Percentiles rank a stretch among this genome's conserved stretches.
phyloP scores from a whole-genome alignment of 2,888 invertebrate species.

The Drosophila suboccidentalis region DNA sequence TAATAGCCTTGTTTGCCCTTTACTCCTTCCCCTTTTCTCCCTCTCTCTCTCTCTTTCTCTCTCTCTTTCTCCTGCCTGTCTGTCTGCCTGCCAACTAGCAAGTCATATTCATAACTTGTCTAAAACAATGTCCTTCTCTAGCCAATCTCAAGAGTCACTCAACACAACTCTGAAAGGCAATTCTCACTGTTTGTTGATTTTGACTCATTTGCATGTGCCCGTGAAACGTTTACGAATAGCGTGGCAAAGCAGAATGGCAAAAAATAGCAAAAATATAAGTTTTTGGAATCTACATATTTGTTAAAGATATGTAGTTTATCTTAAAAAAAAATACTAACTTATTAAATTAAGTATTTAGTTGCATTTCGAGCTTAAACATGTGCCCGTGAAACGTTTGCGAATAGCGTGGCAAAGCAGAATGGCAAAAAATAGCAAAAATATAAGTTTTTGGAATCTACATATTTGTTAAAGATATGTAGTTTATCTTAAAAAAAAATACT shows the following conservation, averaged over 20 bases:
- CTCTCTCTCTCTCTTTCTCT: background rate
- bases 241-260: background rate
- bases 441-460: background rate
- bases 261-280: background rate
- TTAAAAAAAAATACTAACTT: no score
- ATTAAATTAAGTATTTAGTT: no score
- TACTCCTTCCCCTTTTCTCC: background rate
- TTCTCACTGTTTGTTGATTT: constrained; percentile 7
- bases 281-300: background rate
- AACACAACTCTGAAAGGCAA: constrained; percentile 9
- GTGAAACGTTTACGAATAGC: constrained; percentile 15
- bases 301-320: background rate
- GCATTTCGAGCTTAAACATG: background rate
- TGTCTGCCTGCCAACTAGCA: constrained; percentile 19
- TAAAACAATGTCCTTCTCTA: no score
- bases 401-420: background rate
- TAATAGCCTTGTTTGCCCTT: constrained; percentile 62
- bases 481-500: no score
- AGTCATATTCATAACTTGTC: constrained; percentile 53
- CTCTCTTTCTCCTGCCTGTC: background rate
- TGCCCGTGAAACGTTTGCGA: constrained; percentile 10
- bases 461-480: background rate
- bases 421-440: background rate
- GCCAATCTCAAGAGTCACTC: constrained; percentile 19
- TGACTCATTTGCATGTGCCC: background rate